Conservation (phyloP, 1,140 invertebrate genomes). For the Drosophila nikananu region DNA sequence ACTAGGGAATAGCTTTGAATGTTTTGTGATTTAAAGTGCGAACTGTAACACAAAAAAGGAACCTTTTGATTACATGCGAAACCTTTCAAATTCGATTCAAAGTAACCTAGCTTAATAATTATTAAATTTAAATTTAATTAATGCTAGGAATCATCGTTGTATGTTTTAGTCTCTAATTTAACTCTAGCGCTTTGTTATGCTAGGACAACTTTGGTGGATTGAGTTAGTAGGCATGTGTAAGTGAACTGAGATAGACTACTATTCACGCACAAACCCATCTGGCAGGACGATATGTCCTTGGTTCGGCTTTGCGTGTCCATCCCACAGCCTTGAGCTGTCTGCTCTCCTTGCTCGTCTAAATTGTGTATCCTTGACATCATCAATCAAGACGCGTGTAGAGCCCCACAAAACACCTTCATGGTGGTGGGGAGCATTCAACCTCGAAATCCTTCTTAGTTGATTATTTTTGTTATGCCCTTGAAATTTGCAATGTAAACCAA, state of each 20-base stretch:
- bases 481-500: neutral
- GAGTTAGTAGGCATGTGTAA: neutral
- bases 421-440: neutral
- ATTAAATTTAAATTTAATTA: neutral
- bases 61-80: neutral
- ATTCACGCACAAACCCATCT: constrained; percentile 1
- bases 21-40: constrained; percentile 26
- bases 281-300: constrained; percentile 20
- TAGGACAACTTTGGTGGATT: neutral
- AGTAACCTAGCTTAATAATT: neutral
- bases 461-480: neutral
- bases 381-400: constrained; percentile 49
- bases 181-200: neutral
- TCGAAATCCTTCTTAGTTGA: neutral
- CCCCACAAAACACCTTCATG: constrained; percentile 8
- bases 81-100: neutral
- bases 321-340: constrained; percentile 17
- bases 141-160: neutral
- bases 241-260: neutral
- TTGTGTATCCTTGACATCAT: constrained; percentile 49
- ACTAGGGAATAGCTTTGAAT: constrained; percentile 1
- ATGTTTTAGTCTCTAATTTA: neutral
- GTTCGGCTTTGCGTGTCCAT: constrained; percentile 28
- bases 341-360: constrained; percentile 12
- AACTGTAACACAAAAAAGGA: constrained; percentile 7